Evolutionary conservation across 1,140 invertebrate genomes (phyloP).

Genomic region (Bombus affinis): DNA sequence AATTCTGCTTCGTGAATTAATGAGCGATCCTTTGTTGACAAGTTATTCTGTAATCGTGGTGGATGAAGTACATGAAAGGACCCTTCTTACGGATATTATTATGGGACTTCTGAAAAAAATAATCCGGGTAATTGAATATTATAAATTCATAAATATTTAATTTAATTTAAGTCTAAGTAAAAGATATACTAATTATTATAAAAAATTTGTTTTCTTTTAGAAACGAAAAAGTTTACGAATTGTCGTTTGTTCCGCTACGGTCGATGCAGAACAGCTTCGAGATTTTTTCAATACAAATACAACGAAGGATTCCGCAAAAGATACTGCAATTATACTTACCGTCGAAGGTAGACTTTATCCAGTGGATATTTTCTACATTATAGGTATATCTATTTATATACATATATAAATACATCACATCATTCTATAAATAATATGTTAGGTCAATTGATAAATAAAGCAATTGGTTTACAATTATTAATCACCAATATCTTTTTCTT

Average conservation of each 20-base stretch:
- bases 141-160: neutral
- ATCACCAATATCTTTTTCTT: neutral
- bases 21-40: conserved; percentile 95
- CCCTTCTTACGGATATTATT: conserved; percentile 95
- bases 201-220: conserved; percentile 75
- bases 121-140: conserved; percentile 83
- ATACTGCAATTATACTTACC: conserved; percentile 92
- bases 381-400: conserved; percentile 81
- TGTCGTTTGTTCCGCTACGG: conserved; percentile 97
- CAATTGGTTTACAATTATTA: neutral
- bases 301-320: conserved; percentile 82
- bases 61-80: conserved; percentile 98
- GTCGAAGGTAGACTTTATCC: conserved; percentile 95
- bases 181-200: neutral
- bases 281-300: conserved; percentile 94
- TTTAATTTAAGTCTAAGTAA: neutral
- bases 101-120: conserved; percentile 98
- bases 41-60: conserved; percentile 96
- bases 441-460: neutral
- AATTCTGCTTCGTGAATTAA: conserved; percentile 96
- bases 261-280: conserved; percentile 93
- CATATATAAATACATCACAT: neutral
- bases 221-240: conserved; percentile 93
- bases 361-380: conserved; percentile 93
- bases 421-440: neutral